Percentiles rank a stretch among this genome's conserved stretches.
phyloP scores from a whole-genome alignment of 2,888 invertebrate species.

The Diarsia rubi region DNA sequence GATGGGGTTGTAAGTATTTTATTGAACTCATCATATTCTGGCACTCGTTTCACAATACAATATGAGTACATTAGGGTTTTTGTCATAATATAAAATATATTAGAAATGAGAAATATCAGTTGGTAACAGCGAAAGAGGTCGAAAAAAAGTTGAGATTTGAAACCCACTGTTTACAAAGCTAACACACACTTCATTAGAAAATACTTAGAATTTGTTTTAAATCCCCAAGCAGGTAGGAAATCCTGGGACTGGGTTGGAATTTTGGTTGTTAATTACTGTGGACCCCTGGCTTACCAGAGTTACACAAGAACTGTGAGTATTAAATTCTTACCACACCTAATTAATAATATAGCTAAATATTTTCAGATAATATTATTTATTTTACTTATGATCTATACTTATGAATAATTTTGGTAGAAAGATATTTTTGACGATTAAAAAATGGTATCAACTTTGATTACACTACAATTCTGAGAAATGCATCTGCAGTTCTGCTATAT shows the following conservation, averaged over 20 bases:
- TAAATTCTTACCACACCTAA: not conserved
- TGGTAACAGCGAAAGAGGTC: not conserved
- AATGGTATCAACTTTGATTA: not conserved
- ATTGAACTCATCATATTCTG: slow-evolving; percentile 4
- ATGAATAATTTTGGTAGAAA: not conserved
- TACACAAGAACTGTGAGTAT: not conserved
- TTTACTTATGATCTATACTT: too few species aligned
- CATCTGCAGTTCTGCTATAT: not conserved
- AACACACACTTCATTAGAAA: slow-evolving; percentile 13
- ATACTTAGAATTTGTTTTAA: slow-evolving; percentile 26
- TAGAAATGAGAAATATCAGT: not conserved
- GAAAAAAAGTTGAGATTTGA: not conserved
- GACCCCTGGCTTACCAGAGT: slow-evolving; percentile 5
- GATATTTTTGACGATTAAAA: not conserved
- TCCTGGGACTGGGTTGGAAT: slow-evolving; percentile 3
- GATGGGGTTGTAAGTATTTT: not conserved
- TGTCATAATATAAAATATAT: not conserved
- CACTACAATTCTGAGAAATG: not conserved
- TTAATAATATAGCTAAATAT: not conserved
- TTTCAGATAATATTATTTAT: too few species aligned
- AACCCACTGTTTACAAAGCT: not conserved
- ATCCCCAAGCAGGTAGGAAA: slow-evolving; percentile 13
- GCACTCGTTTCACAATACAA: not conserved
- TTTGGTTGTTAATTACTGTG: slow-evolving; percentile 28
- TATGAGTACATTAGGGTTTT: not conserved